Percentiles rank a stretch among this genome's conserved stretches.
phyloP scores from a whole-genome alignment of 2,113 vertebrate species.

The Macquaria ambigua region DNA sequence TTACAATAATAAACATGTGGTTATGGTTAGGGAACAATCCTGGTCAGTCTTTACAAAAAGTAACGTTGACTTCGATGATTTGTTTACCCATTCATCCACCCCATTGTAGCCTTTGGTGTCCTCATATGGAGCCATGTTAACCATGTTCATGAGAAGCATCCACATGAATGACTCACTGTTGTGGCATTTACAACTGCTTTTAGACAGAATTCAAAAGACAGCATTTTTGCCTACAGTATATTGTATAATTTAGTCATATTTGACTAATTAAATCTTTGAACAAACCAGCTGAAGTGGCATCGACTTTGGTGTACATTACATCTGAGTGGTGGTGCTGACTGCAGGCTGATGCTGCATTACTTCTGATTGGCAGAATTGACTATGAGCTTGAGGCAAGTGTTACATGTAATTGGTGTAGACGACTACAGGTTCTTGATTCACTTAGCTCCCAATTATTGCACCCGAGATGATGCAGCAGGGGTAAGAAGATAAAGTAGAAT shows the following conservation, averaged over 20 bases:
- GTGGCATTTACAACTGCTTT: neutral
- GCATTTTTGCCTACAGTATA: neutral
- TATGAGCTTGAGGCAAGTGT: slow-evolving; percentile 44
- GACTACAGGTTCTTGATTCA: slow-evolving; percentile 39
- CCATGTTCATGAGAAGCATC: neutral
- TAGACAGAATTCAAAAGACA: neutral
- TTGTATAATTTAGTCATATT: neutral
- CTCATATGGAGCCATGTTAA: neutral
- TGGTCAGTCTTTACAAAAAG: neutral
- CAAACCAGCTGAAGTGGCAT: slow-evolving; percentile 16
- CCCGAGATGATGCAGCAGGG: slow-evolving; percentile 35
- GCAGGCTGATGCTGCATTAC: slow-evolving; percentile 16
- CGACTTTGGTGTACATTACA: slow-evolving; percentile 28
- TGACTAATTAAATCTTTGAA: slow-evolving; percentile 15
- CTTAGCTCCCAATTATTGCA: slow-evolving; percentile 47
- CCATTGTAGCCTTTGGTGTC: neutral
- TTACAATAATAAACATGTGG: neutral
- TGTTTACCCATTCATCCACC: too few relatives aligned
- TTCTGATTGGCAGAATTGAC: slow-evolving; percentile 45
- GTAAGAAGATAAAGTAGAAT: neutral
- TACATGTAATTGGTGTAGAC: slow-evolving; percentile 52
- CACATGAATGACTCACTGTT: neutral
- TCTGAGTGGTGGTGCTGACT: slow-evolving; percentile 22
- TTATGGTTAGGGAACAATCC: neutral
- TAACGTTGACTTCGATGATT: too few relatives aligned